These are phyloP conservation scores for Stichodactyla mertensii DNA, from an alignment of 64 coral and sea anemone species.

Conservation along the genomic window DNA sequence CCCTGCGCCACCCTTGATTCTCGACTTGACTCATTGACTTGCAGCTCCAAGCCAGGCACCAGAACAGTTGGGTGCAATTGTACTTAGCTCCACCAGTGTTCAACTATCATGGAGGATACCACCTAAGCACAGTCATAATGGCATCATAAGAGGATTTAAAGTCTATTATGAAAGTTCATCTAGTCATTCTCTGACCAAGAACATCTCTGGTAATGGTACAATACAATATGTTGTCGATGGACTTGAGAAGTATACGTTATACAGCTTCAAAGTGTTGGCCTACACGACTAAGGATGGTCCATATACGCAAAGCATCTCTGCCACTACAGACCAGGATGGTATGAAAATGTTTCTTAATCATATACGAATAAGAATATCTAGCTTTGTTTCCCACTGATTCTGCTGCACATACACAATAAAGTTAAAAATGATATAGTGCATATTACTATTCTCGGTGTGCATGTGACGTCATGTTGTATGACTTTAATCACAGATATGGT, in stretches of 20 bases:
- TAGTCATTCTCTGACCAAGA: neutral
- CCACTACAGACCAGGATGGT: slow-evolving; percentile 33
- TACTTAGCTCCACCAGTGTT: slow-evolving; percentile 26
- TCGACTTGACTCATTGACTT: neutral
- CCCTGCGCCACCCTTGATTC: too few relatives aligned
- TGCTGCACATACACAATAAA: slow-evolving; percentile 1
- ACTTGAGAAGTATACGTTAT: slow-evolving; percentile 22
- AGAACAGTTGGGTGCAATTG: neutral
- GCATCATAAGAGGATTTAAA: slow-evolving; percentile 35
- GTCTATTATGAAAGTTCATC: slow-evolving; percentile 1
- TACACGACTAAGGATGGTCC: slow-evolving; percentile 45
- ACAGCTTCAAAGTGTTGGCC: slow-evolving; percentile 35
- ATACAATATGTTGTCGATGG: neutral
- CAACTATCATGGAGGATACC: slow-evolving; percentile 37
- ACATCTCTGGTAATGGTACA: slow-evolving; percentile 24
- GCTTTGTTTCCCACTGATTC: neutral
- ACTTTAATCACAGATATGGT: too few relatives aligned
- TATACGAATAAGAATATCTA: neutral
- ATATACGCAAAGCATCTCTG: neutral
- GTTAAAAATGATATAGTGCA: too few relatives aligned
- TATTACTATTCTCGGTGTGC: too few relatives aligned
- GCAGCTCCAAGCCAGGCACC: slow-evolving; percentile 41
- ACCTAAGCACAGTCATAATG: slow-evolving; percentile 8
- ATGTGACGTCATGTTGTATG: too few relatives aligned
- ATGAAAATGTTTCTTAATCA: neutral